Percentiles rank a stretch among this genome's conserved stretches.
phyloP scores from a whole-genome alignment of 2,113 vertebrate species.

The Rhineura floridana region DNA sequence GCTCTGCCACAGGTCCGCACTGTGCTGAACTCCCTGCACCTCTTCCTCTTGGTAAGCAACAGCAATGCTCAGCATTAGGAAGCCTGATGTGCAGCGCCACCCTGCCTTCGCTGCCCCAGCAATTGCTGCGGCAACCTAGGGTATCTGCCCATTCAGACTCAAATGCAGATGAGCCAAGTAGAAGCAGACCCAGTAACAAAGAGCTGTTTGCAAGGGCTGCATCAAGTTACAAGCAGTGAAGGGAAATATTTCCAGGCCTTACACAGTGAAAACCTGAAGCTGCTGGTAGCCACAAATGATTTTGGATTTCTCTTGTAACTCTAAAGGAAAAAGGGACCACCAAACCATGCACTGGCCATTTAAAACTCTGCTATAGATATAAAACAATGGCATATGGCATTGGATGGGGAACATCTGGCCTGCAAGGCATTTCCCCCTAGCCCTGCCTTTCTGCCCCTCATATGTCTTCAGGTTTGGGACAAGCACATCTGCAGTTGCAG shows the following conservation, averaged over 20 bases:
- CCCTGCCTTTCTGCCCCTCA: too few species aligned
- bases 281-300: neutral
- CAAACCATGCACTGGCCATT: neutral
- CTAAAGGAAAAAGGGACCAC: neutral
- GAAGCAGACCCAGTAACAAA: neutral
- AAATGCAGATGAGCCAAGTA: neutral
- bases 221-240: neutral
- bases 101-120: too few species aligned
- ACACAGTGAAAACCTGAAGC: neutral
- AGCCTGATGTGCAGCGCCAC: too few species aligned
- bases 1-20: too few species aligned
- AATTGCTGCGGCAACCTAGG: neutral
- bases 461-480: too few species aligned
- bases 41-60: too few species aligned
- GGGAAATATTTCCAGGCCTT: neutral
- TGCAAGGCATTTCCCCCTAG: too few species aligned
- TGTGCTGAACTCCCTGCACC: too few species aligned
- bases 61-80: too few species aligned
- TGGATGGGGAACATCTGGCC: too few species aligned
- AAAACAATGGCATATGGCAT: neutral
- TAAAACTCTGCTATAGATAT: neutral
- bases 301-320: neutral
- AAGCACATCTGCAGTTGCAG: too few species aligned
- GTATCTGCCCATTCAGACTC: neutral
- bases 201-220: neutral